Base-by-base conservation (phyloP, 2,113 vertebrate genomes). In the Cardinalis cardinalis region DNA sequence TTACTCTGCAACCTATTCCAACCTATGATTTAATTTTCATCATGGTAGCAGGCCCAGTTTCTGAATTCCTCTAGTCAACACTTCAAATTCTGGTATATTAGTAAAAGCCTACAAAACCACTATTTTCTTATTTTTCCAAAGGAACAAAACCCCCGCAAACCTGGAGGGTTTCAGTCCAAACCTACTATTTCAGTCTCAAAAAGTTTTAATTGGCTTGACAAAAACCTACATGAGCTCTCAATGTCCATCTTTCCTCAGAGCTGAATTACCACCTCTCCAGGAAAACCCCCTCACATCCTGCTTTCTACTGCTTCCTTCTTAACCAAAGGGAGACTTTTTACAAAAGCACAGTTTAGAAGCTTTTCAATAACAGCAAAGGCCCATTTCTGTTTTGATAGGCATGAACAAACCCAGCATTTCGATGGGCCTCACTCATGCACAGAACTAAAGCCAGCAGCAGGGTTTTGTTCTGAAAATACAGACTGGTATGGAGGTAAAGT, bases 301-400 rank as follows among this genome's bases (percentile, higher is more conserved):
- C 32, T 83, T 53, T 60, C 79, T 46, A 9, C 23, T 58, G 29
- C 14, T 58, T 88, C 46, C 71, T 79, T 80, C 36, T 69, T 34
- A 53, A 32, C 18, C 21, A 43, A 48, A 82, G 78, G 3, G 7
- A 75, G 28, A 38, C 10, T 84, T 81, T 28, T 29, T 66, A 69
- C 38, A 75, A 75, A 73, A 68, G 52, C 38, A 77, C 23, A 46
- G 14, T 75, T 78, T 9, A 89, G 90, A 79, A 72, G 59, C 41
- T 93, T 75, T 87, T 69, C 59, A 91, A 0, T 32, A 82, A 79
- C 25, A 91, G 58, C n/a, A 65, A 84, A 80, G 40, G 38, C 65
- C 18, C 3, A 26, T 34, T 71, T 43, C 25, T 55, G 31, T n/a
- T 87, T 51, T n/a, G 21, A 52, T 4, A 68, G 49, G 49, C 49